Evolutionary conservation across 2,797 vertebrate genomes (phyloP).

Genomic region (Rhadinocentrus ornatus): DNA sequence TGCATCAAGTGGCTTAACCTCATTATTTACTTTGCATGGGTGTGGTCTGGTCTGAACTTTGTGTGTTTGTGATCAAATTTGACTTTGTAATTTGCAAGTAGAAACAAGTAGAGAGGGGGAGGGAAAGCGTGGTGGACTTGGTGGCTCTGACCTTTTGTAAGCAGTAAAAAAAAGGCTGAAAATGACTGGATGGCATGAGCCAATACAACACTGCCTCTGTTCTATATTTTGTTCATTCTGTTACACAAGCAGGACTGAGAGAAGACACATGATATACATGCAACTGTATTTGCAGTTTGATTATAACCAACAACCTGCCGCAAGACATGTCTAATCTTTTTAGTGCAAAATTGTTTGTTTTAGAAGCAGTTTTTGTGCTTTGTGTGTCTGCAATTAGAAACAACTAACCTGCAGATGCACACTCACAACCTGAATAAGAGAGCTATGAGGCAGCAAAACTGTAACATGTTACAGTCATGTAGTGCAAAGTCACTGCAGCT

Average conservation of each 20-base stretch:
- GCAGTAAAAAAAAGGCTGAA: constrained; percentile 42
- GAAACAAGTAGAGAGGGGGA: not conserved
- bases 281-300: not conserved
- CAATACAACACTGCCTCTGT: constrained; percentile 21
- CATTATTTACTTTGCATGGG: constrained; percentile 54
- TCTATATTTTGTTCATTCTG: constrained; percentile 17
- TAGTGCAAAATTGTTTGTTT: not conserved
- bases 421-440: not conserved
- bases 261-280: not conserved
- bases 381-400: not conserved
- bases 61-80: constrained; percentile 49
- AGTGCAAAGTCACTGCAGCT: constrained; percentile 39
- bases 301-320: not conserved
- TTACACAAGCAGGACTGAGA: not conserved
- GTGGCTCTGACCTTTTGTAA: constrained; percentile 64
- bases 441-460: constrained; percentile 10
- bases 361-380: not conserved
- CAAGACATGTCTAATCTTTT: not conserved
- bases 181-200: constrained; percentile 52
- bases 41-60: constrained; percentile 57
- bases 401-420: not conserved
- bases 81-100: constrained; percentile 34
- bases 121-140: constrained; percentile 23
- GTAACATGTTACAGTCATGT: constrained; percentile 33
- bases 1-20: not conserved